Percentiles rank a stretch among this genome's conserved stretches.
Conservation (phyloP, 2,888 invertebrate species). For the Drosophila subquinaria region DNA sequence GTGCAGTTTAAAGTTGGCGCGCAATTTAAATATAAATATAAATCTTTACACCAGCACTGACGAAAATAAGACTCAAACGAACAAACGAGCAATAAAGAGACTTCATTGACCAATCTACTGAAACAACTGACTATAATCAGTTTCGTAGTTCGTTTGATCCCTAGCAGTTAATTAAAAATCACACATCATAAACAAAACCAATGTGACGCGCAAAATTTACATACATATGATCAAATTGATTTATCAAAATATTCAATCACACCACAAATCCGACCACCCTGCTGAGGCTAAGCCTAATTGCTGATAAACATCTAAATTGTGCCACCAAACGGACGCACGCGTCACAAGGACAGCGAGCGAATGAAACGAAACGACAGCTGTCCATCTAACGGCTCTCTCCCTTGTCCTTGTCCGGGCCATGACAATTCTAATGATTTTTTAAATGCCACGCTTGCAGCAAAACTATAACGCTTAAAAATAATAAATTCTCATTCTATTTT, state of each 20-base stretch:
- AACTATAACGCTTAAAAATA: constrained; percentile 70
- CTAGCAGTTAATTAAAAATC: constrained; percentile 13
- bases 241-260: constrained; percentile 70
- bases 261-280: constrained; percentile 47
- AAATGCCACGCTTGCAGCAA: constrained; percentile 66
- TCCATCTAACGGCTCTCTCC: constrained; percentile 48
- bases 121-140: background rate
- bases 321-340: constrained; percentile 57
- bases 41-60: too few relatives aligned
- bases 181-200: constrained; percentile 18
- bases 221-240: constrained; percentile 78
- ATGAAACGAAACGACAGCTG: constrained; percentile 60
- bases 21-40: background rate
- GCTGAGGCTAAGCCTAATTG: constrained; percentile 73
- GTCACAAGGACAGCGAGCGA: constrained; percentile 33
- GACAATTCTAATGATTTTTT: constrained; percentile 75
- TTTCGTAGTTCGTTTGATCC: background rate
- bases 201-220: constrained; percentile 62
- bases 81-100: too few relatives aligned
- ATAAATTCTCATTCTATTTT: constrained; percentile 54
- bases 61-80: too few relatives aligned
- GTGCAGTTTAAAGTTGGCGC: background rate
- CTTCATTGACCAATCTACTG: background rate
- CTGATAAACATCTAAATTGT: constrained; percentile 77
- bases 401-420: constrained; percentile 31